Evolutionary conservation across 37 sponge, comb jelly and placozoan genomes (phyloP), one percentile per base, ranked within the genome.

Genomic region (Spongia lamella): DNA sequence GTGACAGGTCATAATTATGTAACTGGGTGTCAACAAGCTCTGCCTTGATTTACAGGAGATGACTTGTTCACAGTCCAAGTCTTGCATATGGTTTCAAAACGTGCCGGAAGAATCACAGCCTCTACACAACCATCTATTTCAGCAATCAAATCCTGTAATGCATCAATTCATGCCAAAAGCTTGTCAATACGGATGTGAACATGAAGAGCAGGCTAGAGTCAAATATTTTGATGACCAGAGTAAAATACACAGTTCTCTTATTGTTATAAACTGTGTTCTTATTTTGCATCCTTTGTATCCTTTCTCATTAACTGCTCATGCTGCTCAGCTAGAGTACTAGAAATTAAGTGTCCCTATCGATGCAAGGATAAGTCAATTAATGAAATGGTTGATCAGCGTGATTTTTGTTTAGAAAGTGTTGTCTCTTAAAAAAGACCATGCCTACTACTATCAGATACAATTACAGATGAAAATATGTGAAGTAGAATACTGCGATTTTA

Each of bases 381-480:
- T 33, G 56, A 75, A 5, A 65, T 47, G 1, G 34, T 38, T 36
- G 20, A 33, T 19, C 70, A 83, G 20, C 1, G 17, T 1, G 38
- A 2, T 21, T 76, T 83, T 31, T 76, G 61, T 34, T 32, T 82
- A 2, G 19, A 29, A 37, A 5, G 9, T 2, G 24, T 16, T 80
- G 6, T 24, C 21, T 21, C 33, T 80, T 19, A 30, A 73, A 3
- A 5, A 11, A 6, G 21, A 77, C 35, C 75, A 73, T 47, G 3
- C 57, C 3, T 77, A 76, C 33, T 84, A 84, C 68, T 84, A 34
- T 35, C 85, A 84, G 38, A 69, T 77, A 4, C 85, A 84, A 56
- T 50, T 56, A 13, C 85, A 84, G 53, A 52, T 84, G 64, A 61
- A 77, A 25, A 25, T 84, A 21, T 67, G 65, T 29, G 30, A 32